phyloP scores from a whole-genome alignment of 1,140 invertebrate genomes.

The Diorhabda carinulata region DNA sequence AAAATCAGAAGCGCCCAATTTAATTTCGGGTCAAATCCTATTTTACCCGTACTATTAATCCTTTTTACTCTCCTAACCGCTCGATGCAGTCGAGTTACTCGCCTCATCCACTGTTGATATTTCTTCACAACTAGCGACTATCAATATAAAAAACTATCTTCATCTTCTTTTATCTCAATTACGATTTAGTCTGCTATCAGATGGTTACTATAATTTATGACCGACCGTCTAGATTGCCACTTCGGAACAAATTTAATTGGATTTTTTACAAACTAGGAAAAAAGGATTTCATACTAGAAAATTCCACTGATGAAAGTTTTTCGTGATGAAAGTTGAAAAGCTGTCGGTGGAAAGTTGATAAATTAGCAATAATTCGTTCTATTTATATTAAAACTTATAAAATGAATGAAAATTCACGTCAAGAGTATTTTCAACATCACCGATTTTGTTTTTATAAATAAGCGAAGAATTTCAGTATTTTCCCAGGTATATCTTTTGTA shows the following conservation, averaged over 20 bases:
- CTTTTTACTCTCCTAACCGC: not conserved
- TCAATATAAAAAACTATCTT: not conserved
- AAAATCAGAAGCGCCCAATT: too few species aligned
- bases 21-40: too few species aligned
- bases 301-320: not conserved
- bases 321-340: not conserved
- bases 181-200: not conserved
- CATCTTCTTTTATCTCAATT: not conserved
- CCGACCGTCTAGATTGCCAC: not conserved
- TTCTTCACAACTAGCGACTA: not conserved
- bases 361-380: too few species aligned
- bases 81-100: not conserved
- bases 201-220: slow-evolving; percentile 1
- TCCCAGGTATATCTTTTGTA: too few species aligned
- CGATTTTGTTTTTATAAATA: too few species aligned
- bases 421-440: too few species aligned
- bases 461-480: too few species aligned
- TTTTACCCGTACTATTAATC: not conserved
- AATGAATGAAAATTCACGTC: too few species aligned
- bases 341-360: not conserved
- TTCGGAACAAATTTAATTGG: not conserved
- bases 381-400: too few species aligned
- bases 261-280: not conserved
- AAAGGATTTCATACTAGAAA: not conserved
- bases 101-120: slow-evolving; percentile 1